These are phyloP conservation scores for Paratrypauchen microcephalus DNA, from an alignment of 2,797 vertebrate genomes.

Conservation along the genomic window DNA sequence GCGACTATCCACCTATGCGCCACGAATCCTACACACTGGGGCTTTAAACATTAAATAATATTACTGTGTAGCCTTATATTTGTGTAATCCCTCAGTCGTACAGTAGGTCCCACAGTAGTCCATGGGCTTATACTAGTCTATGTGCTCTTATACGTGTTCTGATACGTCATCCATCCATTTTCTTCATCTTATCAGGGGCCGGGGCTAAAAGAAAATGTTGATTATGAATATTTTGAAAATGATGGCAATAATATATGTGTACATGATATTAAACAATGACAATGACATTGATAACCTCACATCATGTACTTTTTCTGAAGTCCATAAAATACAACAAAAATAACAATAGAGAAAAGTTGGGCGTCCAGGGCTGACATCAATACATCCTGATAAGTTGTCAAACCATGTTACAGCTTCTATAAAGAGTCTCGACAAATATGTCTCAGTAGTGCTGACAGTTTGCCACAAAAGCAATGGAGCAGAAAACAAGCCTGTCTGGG, in stretches of 20 bases:
- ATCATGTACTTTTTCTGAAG: not conserved
- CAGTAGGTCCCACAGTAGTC: too few species aligned
- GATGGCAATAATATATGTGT: not conserved
- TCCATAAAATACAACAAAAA: not conserved
- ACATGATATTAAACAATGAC: not conserved
- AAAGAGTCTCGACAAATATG: slow-evolving; percentile 2
- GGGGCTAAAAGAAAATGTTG: too few species aligned
- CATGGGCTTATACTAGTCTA: too few species aligned
- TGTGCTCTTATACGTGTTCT: too few species aligned
- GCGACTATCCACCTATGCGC: too few species aligned
- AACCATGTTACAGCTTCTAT: slow-evolving; percentile 5
- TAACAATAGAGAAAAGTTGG: not conserved
- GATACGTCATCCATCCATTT: too few species aligned
- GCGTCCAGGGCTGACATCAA: not conserved
- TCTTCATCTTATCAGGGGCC: too few species aligned
- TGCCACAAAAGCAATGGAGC: slow-evolving; percentile 7
- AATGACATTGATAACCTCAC: not conserved
- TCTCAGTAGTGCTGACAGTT: slow-evolving; percentile 5
- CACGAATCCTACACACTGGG: too few species aligned
- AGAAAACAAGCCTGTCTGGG: not conserved
- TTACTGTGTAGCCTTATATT: too few species aligned
- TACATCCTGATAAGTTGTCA: slow-evolving; percentile 8
- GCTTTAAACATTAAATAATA: too few species aligned
- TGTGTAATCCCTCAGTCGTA: too few species aligned
- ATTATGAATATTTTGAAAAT: not conserved